Evolutionary conservation across 53 echinoderm and acorn worm species (phyloP), one percentile per base, ranked within the genome.

Genomic region (Hippasteria phrygiana): DNA sequence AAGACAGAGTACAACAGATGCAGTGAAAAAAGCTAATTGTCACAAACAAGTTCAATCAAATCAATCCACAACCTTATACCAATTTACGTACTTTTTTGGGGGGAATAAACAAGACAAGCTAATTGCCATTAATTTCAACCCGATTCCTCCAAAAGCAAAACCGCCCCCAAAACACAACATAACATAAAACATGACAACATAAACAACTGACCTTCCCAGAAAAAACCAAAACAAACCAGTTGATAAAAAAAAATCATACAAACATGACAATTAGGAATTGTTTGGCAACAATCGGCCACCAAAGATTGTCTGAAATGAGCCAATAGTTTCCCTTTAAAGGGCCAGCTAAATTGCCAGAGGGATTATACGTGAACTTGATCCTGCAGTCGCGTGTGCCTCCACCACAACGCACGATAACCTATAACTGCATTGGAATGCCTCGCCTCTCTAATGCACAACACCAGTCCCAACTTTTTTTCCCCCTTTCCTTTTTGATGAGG

Each of bases 341-440:
- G 50, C 7, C 18, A 76, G 28, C 34, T 17, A 27, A 76, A 76
- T 76, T 76, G 76, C 53, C 43, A 24, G 42, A 36, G 64, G 43
- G 64, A 81, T 64, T 18, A 29, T 12, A 63, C 33, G 4, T 55
- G 55, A 55, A 81, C 65, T 45, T 81, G 81, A 43, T 63, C 62
- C 38, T 59, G n/a, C 22, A 17, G 38, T 39, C 59, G 81, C 81
- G 81, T 55, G 81, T 81, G 81, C 81, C 64, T 78, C 59, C 33
- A 76, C 76, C 76, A 81, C 81, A 64, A 31, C 45, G 55, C 81
- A 81, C 12, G 55, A 81, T 81, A 81, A 81, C 81, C 81, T 81
- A 81, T 81, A 81, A 81, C 81, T 64, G 81, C 81, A 65, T 65
- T 45, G 81, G 81, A 81, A 81, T 81, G 55, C 81, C 28, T 39